Evolutionary conservation across 2,113 vertebrate species (phyloP).

Genomic region (Semicossyphus pulcher): DNA sequence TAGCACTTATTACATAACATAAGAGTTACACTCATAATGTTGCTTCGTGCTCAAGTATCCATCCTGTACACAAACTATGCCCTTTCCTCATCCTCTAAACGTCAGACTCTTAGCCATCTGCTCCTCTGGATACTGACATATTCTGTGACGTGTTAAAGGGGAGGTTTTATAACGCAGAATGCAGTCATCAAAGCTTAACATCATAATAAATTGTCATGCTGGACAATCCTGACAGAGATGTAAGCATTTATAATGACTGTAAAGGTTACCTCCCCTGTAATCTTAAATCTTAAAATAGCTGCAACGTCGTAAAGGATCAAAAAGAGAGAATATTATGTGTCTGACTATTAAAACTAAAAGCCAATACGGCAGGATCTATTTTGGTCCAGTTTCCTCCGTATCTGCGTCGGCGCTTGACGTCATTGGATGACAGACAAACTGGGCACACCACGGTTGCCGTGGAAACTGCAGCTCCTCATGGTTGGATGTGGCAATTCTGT

Average conservation of each 20-base stretch:
- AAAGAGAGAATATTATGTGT: neutral
- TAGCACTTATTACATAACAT: too few relatives aligned
- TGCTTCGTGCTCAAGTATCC: too few relatives aligned
- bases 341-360: conserved; percentile 38
- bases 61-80: neutral
- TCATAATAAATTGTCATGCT: neutral
- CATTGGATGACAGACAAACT: conserved; percentile 74
- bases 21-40: too few relatives aligned
- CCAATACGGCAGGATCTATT: conserved; percentile 67
- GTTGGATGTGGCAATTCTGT: conserved; percentile 51
- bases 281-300: neutral
- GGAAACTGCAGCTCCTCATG: conserved; percentile 80
- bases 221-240: neutral
- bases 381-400: conserved; percentile 60
- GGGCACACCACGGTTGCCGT: conserved; percentile 77
- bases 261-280: neutral
- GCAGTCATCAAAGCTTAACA: neutral
- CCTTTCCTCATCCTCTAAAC: conserved; percentile 12
- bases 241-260: neutral
- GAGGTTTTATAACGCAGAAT: neutral
- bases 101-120: conserved; percentile 31
- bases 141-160: neutral
- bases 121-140: conserved; percentile 9
- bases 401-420: conserved; percentile 79
- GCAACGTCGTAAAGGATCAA: neutral